Base-by-base conservation (phyloP, 2,888 invertebrate genomes). In the Trissonchulus latispiculum region DNA sequence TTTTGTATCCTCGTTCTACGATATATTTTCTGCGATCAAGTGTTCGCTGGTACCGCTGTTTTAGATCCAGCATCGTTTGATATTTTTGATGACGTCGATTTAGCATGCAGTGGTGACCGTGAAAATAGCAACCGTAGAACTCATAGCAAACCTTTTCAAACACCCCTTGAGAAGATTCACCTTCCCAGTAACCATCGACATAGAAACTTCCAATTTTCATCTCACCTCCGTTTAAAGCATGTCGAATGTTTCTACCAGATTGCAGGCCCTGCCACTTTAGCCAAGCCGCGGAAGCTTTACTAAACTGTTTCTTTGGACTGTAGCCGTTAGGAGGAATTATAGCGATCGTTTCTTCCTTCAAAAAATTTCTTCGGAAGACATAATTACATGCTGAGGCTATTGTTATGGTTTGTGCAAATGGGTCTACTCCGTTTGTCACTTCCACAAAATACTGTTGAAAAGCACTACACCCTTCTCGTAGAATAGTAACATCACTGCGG, bases 361-460 rank as follows among this genome's bases (percentile, higher is more conserved):
- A n/a, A n/a, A n/a, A n/a, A n/a, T n/a, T n/a, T n/a, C n/a, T n/a
- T n/a, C n/a, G n/a, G n/a, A n/a, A n/a, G n/a, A n/a, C n/a, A n/a
- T n/a, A n/a, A n/a, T n/a, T n/a, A n/a, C n/a, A n/a, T n/a, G n/a
- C n/a, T n/a, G n/a, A n/a, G n/a, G n/a, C n/a, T n/a, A n/a, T n/a
- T n/a, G n/a, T n/a, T n/a, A n/a, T n/a, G n/a, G n/a, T n/a, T n/a
- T n/a, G n/a, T n/a, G n/a, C n/a, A n/a, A n/a, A n/a, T n/a, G n/a
- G 29, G n/a, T 64, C 66, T 18, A 64, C 66, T 64, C 33, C 15
- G 33, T 35, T 64, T 15, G 66, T 64, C n/a, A n/a, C n/a, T 64
- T 64, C 66, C 18, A 64, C 29, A 64, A 15, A 64, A 31, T 32
- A 32, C 15, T 64, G 32, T 8, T 35, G 8, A 64, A 64, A 64